These are phyloP conservation scores for Thera obeliscata DNA, from an alignment of 2,888 invertebrate species.

Conservation along the genomic window DNA sequence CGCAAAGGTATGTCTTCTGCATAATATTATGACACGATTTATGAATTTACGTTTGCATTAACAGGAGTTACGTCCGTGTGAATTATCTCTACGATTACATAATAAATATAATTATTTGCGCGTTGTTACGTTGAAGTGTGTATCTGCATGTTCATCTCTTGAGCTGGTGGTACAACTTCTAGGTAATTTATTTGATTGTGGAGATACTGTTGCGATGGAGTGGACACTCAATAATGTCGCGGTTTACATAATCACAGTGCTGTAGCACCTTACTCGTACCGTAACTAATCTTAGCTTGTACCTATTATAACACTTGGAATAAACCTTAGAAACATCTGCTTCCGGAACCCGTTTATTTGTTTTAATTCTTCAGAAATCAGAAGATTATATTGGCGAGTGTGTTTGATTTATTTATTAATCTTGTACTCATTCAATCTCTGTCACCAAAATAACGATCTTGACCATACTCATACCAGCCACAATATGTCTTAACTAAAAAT, in stretches of 20 bases:
- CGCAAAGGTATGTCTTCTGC: constrained; percentile 8
- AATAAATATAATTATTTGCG: constrained; percentile 39
- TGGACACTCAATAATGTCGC: constrained; percentile 19
- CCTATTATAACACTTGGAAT: not conserved
- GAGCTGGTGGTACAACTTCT: constrained; percentile 20
- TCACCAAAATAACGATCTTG: constrained; percentile 37
- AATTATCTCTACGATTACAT: constrained; percentile 33
- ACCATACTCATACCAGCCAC: constrained; percentile 29
- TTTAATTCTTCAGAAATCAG: not conserved
- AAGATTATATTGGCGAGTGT: not conserved
- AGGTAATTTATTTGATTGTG: constrained; percentile 23
- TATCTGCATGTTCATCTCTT: constrained; percentile 23
- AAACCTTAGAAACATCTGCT: not conserved
- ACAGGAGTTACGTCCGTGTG: constrained; percentile 34
- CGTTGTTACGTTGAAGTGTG: constrained; percentile 30
- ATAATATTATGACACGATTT: constrained; percentile 39
- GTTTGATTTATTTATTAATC: constrained; percentile 10
- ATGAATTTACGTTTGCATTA: constrained; percentile 37
- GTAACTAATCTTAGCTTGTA: no score
- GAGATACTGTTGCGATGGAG: constrained; percentile 25
- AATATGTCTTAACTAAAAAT: constrained; percentile 42
- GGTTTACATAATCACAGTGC: constrained; percentile 20
- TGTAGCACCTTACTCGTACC: not conserved
- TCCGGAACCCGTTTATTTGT: not conserved
- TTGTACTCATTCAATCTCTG: constrained; percentile 31